Evolutionary conservation across 2,113 vertebrate genomes (phyloP).

Genomic region (Abramis brama): DNA sequence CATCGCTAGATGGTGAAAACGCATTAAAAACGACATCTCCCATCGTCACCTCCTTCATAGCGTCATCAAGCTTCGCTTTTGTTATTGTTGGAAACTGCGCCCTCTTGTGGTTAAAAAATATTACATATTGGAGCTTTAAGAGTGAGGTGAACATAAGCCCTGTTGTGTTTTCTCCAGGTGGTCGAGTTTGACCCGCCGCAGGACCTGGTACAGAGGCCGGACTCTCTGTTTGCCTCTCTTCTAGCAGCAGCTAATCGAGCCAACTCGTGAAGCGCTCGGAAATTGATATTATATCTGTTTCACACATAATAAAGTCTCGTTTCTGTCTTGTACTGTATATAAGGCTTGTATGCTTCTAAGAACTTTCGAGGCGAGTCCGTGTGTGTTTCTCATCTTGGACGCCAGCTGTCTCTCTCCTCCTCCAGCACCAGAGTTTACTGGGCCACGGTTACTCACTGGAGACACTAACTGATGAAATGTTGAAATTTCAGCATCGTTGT

Average conservation of each 20-base stretch:
- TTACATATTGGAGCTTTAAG: no score
- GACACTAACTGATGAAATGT: conserved; percentile 67
- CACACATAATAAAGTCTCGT: background rate
- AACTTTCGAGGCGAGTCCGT: background rate
- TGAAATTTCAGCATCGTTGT: conserved; percentile 56
- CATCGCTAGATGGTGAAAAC: no score
- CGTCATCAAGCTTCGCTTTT: no score
- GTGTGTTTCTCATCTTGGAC: conserved; percentile 44
- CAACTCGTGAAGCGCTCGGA: conserved; percentile 60
- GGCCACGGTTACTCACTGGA: conserved; percentile 64
- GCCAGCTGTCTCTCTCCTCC: conserved; percentile 56
- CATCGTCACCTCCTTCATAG: no score
- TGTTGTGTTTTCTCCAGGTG: conserved; percentile 66
- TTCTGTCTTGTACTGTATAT: background rate
- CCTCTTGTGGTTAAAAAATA: no score
- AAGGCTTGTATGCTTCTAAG: background rate
- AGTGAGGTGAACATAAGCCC: background rate
- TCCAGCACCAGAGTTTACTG: conserved; percentile 29
- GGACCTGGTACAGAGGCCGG: conserved; percentile 74
- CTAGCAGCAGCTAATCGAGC: conserved; percentile 74
- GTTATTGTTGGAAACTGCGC: no score
- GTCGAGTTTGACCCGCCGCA: conserved; percentile 80
- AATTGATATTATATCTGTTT: background rate
- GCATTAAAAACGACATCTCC: no score
- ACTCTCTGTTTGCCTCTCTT: conserved; percentile 78